Percentiles rank a stretch among this genome's conserved stretches.
Conservation (phyloP, 2,797 vertebrate genomes). For the Lutjanus argentimaculatus region DNA sequence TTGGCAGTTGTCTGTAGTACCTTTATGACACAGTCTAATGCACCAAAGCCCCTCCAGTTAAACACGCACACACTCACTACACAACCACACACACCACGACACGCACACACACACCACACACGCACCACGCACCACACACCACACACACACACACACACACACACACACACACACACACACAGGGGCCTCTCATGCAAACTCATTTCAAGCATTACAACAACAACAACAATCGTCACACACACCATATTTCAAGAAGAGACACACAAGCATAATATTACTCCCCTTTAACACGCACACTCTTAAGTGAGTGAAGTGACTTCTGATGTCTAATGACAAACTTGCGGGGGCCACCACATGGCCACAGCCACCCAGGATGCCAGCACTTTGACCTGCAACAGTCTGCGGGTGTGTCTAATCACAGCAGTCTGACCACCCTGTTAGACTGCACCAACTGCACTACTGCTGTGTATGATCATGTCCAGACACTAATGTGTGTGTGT, state of each 20-base stretch:
- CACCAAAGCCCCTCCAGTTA: not conserved
- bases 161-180: not conserved
- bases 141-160: not conserved
- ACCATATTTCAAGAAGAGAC: constrained; percentile 30
- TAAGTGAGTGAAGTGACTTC: constrained; percentile 63
- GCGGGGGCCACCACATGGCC: constrained; percentile 64
- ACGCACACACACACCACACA: not conserved
- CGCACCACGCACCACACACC: not conserved
- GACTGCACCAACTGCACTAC: constrained; percentile 47
- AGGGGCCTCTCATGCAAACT: not conserved
- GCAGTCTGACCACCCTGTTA: constrained; percentile 75
- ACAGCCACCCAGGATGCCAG: constrained; percentile 73
- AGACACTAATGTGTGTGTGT: constrained; percentile 49
- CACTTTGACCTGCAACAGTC: constrained; percentile 75
- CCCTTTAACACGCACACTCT: not conserved
- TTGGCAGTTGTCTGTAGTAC: not conserved
- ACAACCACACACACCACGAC: not conserved
- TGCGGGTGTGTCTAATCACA: constrained; percentile 68
- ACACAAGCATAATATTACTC: not conserved
- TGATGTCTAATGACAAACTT: constrained; percentile 69
- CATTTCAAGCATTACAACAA: constrained; percentile 27
- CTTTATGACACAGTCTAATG: not conserved
- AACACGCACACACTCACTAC: not conserved
- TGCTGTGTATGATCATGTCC: constrained; percentile 73
- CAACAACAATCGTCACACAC: constrained; percentile 22